These are phyloP conservation scores for Hirundo rustica DNA, from an alignment of 2,797 vertebrate genomes.

Conservation along the genomic window DNA sequence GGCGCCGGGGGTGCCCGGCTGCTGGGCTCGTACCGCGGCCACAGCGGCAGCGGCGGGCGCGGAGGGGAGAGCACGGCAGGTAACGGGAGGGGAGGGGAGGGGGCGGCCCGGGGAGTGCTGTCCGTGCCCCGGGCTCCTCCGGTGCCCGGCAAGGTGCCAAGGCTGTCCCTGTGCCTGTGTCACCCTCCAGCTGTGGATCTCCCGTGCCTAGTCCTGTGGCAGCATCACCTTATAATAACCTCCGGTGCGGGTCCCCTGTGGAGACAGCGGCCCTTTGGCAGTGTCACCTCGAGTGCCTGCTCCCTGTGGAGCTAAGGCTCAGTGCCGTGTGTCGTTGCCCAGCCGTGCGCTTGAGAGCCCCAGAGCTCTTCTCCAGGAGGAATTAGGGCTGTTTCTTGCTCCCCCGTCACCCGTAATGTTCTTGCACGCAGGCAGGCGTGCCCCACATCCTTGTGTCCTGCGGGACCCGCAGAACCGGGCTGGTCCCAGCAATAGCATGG, in stretches of 20 bases:
- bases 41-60: not conserved
- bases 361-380: rapidly evolving
- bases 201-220: not conserved
- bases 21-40: not conserved
- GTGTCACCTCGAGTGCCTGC: not conserved
- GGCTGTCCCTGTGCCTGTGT: too few species aligned
- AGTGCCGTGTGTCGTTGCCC: rapidly evolving
- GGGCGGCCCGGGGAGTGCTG: not conserved
- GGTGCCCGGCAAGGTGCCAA: not conserved
- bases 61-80: not conserved
- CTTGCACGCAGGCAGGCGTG: not conserved
- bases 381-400: not conserved
- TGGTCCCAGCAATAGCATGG: too few species aligned
- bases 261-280: not conserved
- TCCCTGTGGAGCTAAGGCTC: not conserved
- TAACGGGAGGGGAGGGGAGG: not conserved
- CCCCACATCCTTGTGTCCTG: not conserved
- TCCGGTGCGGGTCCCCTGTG: rapidly evolving
- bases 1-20: not conserved
- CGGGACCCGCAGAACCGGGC: rapidly evolving
- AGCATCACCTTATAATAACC: not conserved
- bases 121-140: not conserved
- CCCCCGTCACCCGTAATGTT: rapidly evolving
- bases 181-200: too few species aligned
- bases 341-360: rapidly evolving